These are phyloP conservation scores for Heliothis subflexa DNA, from an alignment of 1,140 invertebrate species.

Conservation along the genomic window DNA sequence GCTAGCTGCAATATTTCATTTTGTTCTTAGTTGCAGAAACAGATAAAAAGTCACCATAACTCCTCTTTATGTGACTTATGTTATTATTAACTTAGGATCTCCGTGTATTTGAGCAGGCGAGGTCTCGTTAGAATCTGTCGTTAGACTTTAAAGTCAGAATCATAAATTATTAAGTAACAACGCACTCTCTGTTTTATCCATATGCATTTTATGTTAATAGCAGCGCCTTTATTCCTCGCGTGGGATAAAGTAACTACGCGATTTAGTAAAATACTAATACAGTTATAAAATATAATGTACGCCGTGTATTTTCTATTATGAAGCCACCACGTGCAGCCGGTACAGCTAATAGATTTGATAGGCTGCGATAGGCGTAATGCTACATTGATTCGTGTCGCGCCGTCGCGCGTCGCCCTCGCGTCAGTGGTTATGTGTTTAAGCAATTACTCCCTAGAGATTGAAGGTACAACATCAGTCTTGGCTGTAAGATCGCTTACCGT, in stretches of 20 bases:
- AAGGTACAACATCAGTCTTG: slow-evolving; percentile 50
- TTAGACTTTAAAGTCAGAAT: slow-evolving; percentile 3
- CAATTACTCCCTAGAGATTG: slow-evolving; percentile 62
- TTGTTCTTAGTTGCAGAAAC: slow-evolving; percentile 25
- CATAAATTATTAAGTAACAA: slow-evolving; percentile 8
- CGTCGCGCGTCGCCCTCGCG: slow-evolving; percentile 43
- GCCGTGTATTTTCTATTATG: slow-evolving; percentile 43
- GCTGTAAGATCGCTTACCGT: slow-evolving; percentile 58
- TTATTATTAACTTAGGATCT: slow-evolving; percentile 25
- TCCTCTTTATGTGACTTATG: slow-evolving; percentile 37
- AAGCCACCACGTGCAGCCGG: slow-evolving; percentile 41
- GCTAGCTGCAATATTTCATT: slow-evolving; percentile 31
- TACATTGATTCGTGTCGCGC: slow-evolving; percentile 59
- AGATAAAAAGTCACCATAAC: slow-evolving; percentile 6
- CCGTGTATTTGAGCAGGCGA: slow-evolving; percentile 14
- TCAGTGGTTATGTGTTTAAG: slow-evolving; percentile 64
- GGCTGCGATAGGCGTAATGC: slow-evolving; percentile 34
- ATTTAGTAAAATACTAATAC: slow-evolving; percentile 35
- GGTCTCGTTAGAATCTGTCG: slow-evolving; percentile 3
- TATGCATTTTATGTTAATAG: slow-evolving; percentile 3
- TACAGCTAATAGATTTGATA: slow-evolving; percentile 47
- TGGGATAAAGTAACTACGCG: slow-evolving; percentile 15
- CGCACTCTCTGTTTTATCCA: slow-evolving; percentile 12
- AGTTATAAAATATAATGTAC: slow-evolving; percentile 39
- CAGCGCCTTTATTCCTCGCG: not conserved